These are phyloP conservation scores for Eumacrocentrus americanus DNA, from an alignment of 2,888 invertebrate species.

Conservation along the genomic window DNA sequence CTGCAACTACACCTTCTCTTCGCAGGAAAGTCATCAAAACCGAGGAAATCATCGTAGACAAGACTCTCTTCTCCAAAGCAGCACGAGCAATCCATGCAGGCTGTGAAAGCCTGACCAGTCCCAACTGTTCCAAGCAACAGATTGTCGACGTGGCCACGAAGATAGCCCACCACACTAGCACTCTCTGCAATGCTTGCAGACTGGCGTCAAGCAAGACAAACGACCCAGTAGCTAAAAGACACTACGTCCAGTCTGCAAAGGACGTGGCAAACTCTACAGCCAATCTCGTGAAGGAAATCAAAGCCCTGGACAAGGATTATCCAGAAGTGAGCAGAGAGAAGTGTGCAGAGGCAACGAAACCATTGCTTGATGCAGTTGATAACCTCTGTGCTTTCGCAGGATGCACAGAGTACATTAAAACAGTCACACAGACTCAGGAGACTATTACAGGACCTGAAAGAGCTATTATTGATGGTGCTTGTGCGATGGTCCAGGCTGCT, in stretches of 20 bases:
- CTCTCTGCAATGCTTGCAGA: constrained; percentile 94
- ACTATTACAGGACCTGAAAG: constrained; percentile 86
- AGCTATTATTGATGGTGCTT: constrained; percentile 82
- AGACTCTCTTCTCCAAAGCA: constrained; percentile 85
- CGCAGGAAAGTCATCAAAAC: constrained; percentile 68
- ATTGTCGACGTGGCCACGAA: constrained; percentile 90
- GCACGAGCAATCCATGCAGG: constrained; percentile 90
- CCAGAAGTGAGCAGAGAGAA: constrained; percentile 76
- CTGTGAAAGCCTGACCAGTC: constrained; percentile 77
- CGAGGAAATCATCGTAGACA: constrained; percentile 81
- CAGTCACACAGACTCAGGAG: constrained; percentile 64
- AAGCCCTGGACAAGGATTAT: constrained; percentile 85
- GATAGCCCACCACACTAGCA: constrained; percentile 95
- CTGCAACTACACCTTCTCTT: constrained; percentile 80
- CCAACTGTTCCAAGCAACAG: constrained; percentile 76
- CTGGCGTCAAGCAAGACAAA: constrained; percentile 88
- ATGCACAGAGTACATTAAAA: constrained; percentile 26
- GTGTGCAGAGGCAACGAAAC: constrained; percentile 80
- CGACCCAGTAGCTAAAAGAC: constrained; percentile 91
- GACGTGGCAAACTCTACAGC: constrained; percentile 97
- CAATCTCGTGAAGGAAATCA: constrained; percentile 92
- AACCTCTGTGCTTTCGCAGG: constrained; percentile 87
- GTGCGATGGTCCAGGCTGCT: constrained; percentile 89
- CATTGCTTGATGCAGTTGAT: constrained; percentile 89
- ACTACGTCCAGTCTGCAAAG: constrained; percentile 97